These are phyloP conservation scores for Pogoniulus pusillus DNA, from an alignment of 2,797 vertebrate species.

Conservation along the genomic window DNA sequence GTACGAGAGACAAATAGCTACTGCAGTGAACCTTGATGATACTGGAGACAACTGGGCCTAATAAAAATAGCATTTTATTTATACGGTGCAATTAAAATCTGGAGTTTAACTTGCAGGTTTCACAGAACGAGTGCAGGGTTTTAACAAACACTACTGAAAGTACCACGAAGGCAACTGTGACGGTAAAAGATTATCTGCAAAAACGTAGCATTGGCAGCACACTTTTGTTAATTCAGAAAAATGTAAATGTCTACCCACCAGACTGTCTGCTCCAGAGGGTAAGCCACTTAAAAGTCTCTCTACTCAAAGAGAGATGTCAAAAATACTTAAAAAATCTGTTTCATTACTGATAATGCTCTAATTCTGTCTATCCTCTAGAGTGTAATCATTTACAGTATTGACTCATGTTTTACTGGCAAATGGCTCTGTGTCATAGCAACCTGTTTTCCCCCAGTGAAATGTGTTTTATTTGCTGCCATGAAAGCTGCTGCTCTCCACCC, in stretches of 20 bases:
- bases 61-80: constrained; percentile 61
- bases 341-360: constrained; percentile 44
- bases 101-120: constrained; percentile 47
- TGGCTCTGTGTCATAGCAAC: constrained; percentile 60
- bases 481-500: constrained; percentile 48
- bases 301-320: constrained; percentile 13
- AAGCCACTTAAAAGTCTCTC: not conserved
- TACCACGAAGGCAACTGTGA: not conserved
- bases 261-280: not conserved
- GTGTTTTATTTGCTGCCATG: constrained; percentile 63
- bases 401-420: constrained; percentile 67
- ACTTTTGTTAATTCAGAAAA: constrained; percentile 13
- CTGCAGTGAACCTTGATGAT: constrained; percentile 58
- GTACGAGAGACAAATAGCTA: constrained; percentile 49
- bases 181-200: constrained; percentile 26
- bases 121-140: constrained; percentile 34
- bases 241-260: not conserved
- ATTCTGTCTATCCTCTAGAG: constrained; percentile 17
- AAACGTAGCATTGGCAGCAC: not conserved
- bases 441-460: constrained; percentile 40
- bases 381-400: constrained; percentile 47
- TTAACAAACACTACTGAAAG: constrained; percentile 28
- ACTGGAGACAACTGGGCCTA: constrained; percentile 37
- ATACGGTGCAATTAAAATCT: constrained; percentile 52
- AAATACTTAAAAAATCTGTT: constrained; percentile 29